These are phyloP conservation scores for Lepilemur ruficaudatus DNA, from an alignment of 2,797 vertebrate species.

Conservation along the genomic window DNA sequence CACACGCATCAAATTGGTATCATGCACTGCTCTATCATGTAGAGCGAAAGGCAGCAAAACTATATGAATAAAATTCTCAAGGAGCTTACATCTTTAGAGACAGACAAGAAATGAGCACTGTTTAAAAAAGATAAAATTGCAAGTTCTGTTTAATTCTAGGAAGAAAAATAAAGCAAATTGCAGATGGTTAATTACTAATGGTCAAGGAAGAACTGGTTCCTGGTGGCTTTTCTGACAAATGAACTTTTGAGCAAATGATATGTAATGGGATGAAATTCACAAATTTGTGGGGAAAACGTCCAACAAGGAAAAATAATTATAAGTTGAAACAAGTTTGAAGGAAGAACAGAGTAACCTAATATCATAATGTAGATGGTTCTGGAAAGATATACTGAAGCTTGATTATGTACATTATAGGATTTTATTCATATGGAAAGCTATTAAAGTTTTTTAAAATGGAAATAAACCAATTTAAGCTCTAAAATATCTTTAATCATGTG, in stretches of 20 bases:
- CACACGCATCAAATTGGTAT: background rate
- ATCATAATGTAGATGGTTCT: background rate
- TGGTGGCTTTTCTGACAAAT: background rate
- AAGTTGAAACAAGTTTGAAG: background rate
- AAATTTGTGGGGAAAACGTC: background rate
- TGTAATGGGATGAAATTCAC: background rate
- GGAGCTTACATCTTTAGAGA: background rate
- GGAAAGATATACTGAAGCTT: background rate
- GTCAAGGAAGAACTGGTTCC: background rate
- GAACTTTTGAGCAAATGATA: background rate
- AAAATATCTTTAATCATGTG: background rate
- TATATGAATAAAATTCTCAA: background rate
- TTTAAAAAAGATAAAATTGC: background rate
- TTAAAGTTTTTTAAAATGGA: background rate
- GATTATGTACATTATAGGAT: background rate
- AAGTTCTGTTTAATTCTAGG: background rate
- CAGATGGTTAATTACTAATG: background rate
- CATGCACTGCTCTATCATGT: background rate
- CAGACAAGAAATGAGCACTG: background rate
- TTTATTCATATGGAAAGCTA: background rate
- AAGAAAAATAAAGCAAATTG: background rate
- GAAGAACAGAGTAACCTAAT: background rate
- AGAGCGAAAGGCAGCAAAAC: background rate
- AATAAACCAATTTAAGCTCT: background rate
- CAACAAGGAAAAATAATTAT: background rate